Base-by-base conservation (phyloP, 2,797 vertebrate genomes). In the Rhinichthys osculus region DNA sequence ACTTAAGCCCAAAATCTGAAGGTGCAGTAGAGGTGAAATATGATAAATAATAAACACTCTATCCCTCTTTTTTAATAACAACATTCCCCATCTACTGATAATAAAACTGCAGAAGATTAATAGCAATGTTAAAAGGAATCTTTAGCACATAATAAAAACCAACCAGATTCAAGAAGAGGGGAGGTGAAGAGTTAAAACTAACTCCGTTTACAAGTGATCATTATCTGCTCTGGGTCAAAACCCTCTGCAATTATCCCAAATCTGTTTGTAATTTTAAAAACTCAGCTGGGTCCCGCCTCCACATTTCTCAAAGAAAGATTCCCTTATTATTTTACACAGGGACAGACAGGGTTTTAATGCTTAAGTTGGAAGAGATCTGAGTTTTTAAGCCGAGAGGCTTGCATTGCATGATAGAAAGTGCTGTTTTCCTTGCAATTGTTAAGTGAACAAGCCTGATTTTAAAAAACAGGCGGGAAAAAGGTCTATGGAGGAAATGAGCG, bases 201-300 rank as follows among this genome's bases (percentile, higher is more conserved):
- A 78, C 85, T 82, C 57, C 44, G 40, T 87, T 77, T 83, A 85
- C 74, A 82, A 73, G 38, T 66, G 78, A 83, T 86, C 83, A 83
- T 87, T 87, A 89, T 87, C 86, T 89, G 79, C 87, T 89, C 67
- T 47, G 71, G 88, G 86, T 90, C 82, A 88, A 74, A 70, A 73
- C 57, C 76, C 84, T 85, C 83, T 83, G 77, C 87, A 89, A 84
- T 89, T 88, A 83, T 89, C 83, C 73, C 7, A 88, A 79, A 85
- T 87, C 81, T 85, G 77, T 87, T 89, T 84, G 89, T 82, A 84
- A 89, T 90, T 89, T 87, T 67, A 84, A 85, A 87, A 84, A 78
- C 76, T 85, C 47, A 80, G 62, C 80, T 77, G 78, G 81, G 78
- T 81, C 52, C 72, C 57, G 52, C 86, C 73, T 83, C 71, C 42